Evolutionary conservation across 64 coral and sea anemone species (phyloP).

Genomic region (Dendrophyllia cribrosa): DNA sequence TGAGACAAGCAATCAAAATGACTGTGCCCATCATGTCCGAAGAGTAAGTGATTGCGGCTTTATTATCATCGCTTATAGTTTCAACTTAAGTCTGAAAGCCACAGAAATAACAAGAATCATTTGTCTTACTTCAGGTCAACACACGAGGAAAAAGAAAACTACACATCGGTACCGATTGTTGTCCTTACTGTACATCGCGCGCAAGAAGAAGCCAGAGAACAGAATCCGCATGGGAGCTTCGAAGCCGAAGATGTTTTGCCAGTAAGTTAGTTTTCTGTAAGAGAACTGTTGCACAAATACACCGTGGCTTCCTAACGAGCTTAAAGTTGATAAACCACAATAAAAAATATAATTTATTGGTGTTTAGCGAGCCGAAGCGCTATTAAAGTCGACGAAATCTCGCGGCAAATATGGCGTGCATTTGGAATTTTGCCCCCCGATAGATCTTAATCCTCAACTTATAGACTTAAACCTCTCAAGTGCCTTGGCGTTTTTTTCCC

Average conservation of each 20-base stretch:
- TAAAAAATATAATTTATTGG: neutral
- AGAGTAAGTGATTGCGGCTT: constrained; percentile 1
- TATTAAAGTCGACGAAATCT: neutral
- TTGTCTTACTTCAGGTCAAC: constrained; percentile 1
- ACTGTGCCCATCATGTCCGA: constrained; percentile 23
- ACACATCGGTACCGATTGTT: constrained; percentile 10
- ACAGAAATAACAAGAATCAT: no score
- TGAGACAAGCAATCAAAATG: neutral
- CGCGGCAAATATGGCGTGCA: neutral
- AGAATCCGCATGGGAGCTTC: neutral
- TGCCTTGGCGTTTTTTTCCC: neutral
- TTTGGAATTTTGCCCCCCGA: neutral
- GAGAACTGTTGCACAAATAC: neutral
- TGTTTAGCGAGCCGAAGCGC: neutral
- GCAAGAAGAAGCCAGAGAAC: constrained; percentile 16
- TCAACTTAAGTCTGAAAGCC: neutral
- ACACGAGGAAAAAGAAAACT: neutral
- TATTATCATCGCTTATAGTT: neutral
- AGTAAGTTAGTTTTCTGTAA: neutral
- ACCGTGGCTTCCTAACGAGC: neutral
- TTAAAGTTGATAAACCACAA: no score
- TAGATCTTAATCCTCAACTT: no score
- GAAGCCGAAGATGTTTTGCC: constrained; percentile 33
- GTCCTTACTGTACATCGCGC: constrained; percentile 25
- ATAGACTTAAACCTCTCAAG: neutral